Evolutionary conservation across 1,140 invertebrate species (phyloP).

Genomic region (Dendrolimus kikuchii): DNA sequence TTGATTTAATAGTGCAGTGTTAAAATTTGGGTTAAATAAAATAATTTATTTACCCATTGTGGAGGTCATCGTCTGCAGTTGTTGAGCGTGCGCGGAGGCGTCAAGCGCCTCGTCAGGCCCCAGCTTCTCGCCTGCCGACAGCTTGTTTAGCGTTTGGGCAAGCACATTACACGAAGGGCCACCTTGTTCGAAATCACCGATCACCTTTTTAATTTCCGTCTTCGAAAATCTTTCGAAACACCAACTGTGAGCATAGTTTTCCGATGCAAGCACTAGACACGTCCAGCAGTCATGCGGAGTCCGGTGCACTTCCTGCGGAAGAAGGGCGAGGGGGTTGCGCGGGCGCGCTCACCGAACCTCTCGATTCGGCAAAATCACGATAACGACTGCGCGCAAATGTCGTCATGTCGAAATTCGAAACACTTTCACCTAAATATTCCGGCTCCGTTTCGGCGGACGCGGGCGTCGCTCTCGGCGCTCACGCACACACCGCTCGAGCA

Average conservation of each 20-base stretch:
- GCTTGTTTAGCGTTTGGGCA: constrained; percentile 49
- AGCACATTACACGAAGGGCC: constrained; percentile 59
- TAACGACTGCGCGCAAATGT: constrained; percentile 71
- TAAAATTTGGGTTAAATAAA: background rate
- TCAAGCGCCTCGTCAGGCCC: constrained; percentile 54
- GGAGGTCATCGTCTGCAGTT: constrained; percentile 67
- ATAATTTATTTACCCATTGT: constrained; percentile 60
- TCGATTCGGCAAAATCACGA: constrained; percentile 70
- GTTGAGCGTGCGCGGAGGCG: constrained; percentile 57
- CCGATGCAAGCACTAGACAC: constrained; percentile 43
- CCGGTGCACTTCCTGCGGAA: constrained; percentile 54
- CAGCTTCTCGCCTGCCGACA: constrained; percentile 60
- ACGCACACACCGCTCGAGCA: constrained; percentile 56
- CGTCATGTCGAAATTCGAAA: constrained; percentile 71
- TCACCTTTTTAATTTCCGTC: constrained; percentile 66
- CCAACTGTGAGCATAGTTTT: constrained; percentile 63
- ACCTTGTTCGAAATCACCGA: constrained; percentile 44
- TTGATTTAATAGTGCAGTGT: background rate
- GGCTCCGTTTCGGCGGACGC: constrained; percentile 67
- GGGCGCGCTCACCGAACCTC: constrained; percentile 55
- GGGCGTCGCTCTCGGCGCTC: constrained; percentile 68
- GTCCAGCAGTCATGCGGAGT: constrained; percentile 38
- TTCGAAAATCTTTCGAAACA: constrained; percentile 59
- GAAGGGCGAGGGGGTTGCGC: constrained; percentile 35
- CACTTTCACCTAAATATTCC: constrained; percentile 72